Evolutionary conservation across 2,888 invertebrate species (phyloP).

Genomic region (Cephus rjabovi): DNA sequence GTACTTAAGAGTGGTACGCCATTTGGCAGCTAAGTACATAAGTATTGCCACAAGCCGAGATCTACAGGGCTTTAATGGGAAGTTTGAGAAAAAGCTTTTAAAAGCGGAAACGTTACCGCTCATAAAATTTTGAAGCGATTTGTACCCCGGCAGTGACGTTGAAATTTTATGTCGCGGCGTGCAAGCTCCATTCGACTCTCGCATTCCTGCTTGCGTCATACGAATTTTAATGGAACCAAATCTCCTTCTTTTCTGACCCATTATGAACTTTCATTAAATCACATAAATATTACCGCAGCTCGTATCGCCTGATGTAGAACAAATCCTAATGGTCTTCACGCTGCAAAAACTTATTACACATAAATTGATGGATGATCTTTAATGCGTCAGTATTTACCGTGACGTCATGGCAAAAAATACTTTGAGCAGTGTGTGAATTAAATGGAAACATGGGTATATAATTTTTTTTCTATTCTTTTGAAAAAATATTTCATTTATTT

Average conservation of each 20-base stretch:
- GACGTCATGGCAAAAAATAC: too few relatives aligned
- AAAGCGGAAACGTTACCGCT: conserved; percentile 52
- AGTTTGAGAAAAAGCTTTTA: conserved; percentile 53
- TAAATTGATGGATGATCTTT: not conserved
- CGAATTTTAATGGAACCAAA: conserved; percentile 39
- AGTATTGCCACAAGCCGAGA: conserved; percentile 40
- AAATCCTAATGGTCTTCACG: not conserved
- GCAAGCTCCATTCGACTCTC: conserved; percentile 32
- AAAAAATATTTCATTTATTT: not conserved
- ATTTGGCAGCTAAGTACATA: conserved; percentile 48
- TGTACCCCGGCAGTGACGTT: conserved; percentile 39
- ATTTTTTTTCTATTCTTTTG: not conserved
- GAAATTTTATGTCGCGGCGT: conserved; percentile 41
- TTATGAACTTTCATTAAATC: not conserved
- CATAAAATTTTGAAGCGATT: conserved; percentile 61
- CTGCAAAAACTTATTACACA: too few relatives aligned
- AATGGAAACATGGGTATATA: not conserved
- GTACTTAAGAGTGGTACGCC: not conserved
- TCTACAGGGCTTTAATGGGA: conserved; percentile 47
- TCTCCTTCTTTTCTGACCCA: not conserved
- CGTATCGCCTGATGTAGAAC: not conserved
- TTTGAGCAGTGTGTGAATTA: not conserved
- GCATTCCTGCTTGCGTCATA: conserved; percentile 38
- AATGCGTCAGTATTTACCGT: not conserved
- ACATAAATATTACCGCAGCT: not conserved